Conservation (phyloP, 2,888 invertebrate genomes). For the Caenorhabditis auriculariae region DNA sequence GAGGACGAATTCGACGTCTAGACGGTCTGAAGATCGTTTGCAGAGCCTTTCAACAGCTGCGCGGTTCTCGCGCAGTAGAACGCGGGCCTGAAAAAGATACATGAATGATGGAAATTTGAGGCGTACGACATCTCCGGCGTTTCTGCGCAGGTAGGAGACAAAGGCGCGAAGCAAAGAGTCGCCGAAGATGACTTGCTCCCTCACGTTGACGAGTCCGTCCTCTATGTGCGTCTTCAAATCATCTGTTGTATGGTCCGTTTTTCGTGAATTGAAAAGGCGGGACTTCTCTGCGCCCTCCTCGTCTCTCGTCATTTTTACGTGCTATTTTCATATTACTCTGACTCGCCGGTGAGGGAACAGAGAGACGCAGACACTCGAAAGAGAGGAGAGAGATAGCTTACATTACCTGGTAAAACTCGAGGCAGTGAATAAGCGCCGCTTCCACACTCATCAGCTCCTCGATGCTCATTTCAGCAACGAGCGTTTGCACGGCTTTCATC, state of each 20-base stretch:
- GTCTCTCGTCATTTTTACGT: too few species aligned
- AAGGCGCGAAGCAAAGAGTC: constrained; percentile 15
- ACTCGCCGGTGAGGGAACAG: too few species aligned
- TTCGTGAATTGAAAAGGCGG: too few species aligned
- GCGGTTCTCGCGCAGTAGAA: constrained; percentile 15
- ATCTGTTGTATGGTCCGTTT: too few species aligned
- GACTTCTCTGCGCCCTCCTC: too few species aligned
- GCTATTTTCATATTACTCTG: too few species aligned
- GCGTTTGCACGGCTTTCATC: constrained; percentile 5
- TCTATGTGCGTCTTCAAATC: too few species aligned
- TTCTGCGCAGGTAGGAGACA: constrained; percentile 13
- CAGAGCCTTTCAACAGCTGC: constrained; percentile 12
- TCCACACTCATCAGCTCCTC: constrained; percentile 16
- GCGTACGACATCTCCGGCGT: too few species aligned
- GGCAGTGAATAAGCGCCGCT: constrained; percentile 12
- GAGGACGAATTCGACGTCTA: constrained; percentile 13
- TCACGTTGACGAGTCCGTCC: constrained; percentile 12
- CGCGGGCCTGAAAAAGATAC: constrained; percentile 13
- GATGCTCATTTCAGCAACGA: constrained; percentile 6
- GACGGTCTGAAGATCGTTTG: constrained; percentile 10
- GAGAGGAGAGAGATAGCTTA: too few species aligned
- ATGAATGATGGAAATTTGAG: too few species aligned
- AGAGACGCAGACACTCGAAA: too few species aligned
- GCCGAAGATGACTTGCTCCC: constrained; percentile 12
- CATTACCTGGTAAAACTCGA: constrained; percentile 25